Percentiles rank a stretch among this genome's conserved stretches.
Evolutionary conservation across 1,140 invertebrate genomes (phyloP).

Genomic region (Drepana arcuata): DNA sequence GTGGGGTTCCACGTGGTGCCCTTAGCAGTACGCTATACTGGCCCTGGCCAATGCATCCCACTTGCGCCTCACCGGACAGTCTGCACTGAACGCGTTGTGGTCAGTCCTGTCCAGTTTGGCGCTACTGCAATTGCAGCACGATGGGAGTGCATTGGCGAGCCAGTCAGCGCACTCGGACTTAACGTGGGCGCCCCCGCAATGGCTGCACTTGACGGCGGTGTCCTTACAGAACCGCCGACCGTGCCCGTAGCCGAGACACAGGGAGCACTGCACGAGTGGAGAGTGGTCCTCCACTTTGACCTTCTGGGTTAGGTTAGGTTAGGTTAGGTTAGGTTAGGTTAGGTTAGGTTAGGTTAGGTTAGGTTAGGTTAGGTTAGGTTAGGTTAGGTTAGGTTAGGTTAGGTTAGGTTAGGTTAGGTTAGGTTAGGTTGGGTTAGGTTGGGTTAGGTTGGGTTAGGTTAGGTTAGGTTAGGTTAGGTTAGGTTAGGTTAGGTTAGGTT

Average conservation of each 20-base stretch:
- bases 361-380: slow-evolving; percentile 14
- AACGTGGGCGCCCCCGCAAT: slow-evolving; percentile 1
- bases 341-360: slow-evolving; percentile 9
- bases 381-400: slow-evolving; percentile 14
- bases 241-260: too few relatives aligned
- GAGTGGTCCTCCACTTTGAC: too few relatives aligned
- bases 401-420: not conserved
- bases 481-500: slow-evolving; percentile 14
- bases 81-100: slow-evolving; percentile 5
- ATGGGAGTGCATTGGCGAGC: not conserved
- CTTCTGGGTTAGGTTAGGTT: slow-evolving; percentile 13
- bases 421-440: slow-evolving; percentile 4
- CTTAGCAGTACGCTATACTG: too few relatives aligned
- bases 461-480: slow-evolving; percentile 12
- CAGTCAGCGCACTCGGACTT: not conserved
- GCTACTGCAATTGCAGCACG: slow-evolving; percentile 2
- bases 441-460: slow-evolving; percentile 5
- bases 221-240: too few relatives aligned
- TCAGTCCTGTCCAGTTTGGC: not conserved
- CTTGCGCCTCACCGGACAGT: slow-evolving; percentile 1
- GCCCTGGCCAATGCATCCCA: slow-evolving; percentile 3
- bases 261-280: too few relatives aligned
- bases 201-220: too few relatives aligned
- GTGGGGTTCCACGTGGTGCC: too few relatives aligned
- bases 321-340: slow-evolving; percentile 12